Base-by-base conservation (phyloP, 2,113 vertebrate genomes). In the Odobenus rosmarus region DNA sequence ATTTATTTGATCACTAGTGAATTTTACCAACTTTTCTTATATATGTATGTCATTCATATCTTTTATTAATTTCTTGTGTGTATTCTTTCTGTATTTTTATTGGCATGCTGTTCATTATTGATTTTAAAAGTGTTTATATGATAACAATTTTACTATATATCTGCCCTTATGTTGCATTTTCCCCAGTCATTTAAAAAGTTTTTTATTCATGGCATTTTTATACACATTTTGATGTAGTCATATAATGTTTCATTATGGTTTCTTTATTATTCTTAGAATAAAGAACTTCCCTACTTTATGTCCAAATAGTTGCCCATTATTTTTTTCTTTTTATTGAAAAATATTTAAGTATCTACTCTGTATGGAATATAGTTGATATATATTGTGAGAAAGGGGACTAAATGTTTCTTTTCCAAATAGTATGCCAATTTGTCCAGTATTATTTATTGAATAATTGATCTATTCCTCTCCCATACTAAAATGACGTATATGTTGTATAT, bases 201-300 rank as follows among this genome's bases (percentile, higher is more conserved):
- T 93, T 90, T 94, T 71, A 61, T 64, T 90, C 15, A 12, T 93
- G 42, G 31, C 16, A 79, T 88, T 80, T 88, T 64, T 36, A 91
- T 33, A 71, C 59, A 39, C 8, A 88, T 88, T 88, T 94, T 92
- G 23, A 88, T 83, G 21, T 77, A 76, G 59, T 95, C 10, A 5
- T 57, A n/a, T 81, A 71, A 88, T 9, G 69, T 88, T 62, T 67
- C 24, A 80, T 91, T 95, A 72, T 62, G 19, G 6, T 33, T 95
- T 84, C 26, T 74, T 81, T 91, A 82, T 91, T 84, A 42, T 90
- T 88, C 15, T 95, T 93, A 90, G 46, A 82, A 76, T 92, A 88
- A 81, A 77, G 12, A 49, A 69, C 82, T 80, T 39, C 3, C 12
- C 2, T 13, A 64, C 4, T 62, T 21, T 92, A 39, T 88, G 53